Base-by-base conservation (phyloP, 1,140 invertebrate species). In the Drosophila ficusphila region DNA sequence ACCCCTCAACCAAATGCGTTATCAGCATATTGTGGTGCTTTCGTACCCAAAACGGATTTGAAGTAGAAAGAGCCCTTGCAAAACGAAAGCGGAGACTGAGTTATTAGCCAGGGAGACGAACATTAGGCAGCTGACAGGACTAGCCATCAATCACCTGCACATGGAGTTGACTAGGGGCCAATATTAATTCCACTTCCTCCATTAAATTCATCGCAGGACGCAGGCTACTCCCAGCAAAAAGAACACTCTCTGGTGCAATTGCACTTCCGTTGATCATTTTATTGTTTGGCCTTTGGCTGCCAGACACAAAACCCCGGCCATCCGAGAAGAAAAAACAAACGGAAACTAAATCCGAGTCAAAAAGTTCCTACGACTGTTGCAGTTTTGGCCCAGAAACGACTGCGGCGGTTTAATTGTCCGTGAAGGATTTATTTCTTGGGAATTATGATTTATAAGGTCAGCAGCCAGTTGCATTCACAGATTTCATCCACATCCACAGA, bases 401-500 rank as follows among this genome's bases (percentile, higher is more conserved):
- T 65, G 54, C 57, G 49, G 41, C 68, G 64, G 82, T 79, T 88
- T 70, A 86, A 86, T 86, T 86, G 82, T 77, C 82, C 81, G 77
- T 88, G 64, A 86, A 86, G 82, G 81, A 86, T 86, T 86, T 86
- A 86, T 86, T 88, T 88, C 76, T 79, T 82, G 58, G 73, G 77
- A 81, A 86, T 86, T 88, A 86, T 86, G 81, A 86, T 86, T 86
- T 86, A 88, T 86, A 86, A 88, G 81, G 53, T 67, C 58, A 77
- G 58, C 69, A 72, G 81, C 72, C 81, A 76, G 29, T 62, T 46
- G 51, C 64, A 76, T 34, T 56, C 70, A 36, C 34, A 57, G 60
- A 49, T 36, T 49, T 46, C n/a, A 18, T 27, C 12, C 41, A 39
- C 34, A 38, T 16, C 51, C 53, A 49, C 49, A 61, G 31, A 47